phyloP scores from a whole-genome alignment of 2,888 invertebrate genomes.

The Dolichopus griseipennis region DNA sequence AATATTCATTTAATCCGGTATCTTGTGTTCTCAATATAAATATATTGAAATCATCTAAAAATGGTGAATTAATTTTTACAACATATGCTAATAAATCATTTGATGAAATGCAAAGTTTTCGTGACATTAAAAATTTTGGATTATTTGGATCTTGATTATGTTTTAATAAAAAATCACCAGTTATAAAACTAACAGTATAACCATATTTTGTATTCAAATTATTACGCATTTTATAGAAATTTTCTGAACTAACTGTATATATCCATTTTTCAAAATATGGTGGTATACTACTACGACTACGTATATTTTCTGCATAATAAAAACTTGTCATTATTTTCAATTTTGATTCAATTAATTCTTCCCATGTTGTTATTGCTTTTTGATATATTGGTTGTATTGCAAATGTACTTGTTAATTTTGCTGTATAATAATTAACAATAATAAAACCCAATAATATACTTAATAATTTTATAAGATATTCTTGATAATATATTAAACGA shows the following conservation, averaged over 20 bases:
- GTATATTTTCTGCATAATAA: background rate
- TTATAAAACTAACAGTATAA: background rate
- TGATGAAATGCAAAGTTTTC: background rate
- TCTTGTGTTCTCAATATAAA: background rate
- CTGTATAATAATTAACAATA: constrained; percentile 7
- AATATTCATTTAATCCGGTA: background rate
- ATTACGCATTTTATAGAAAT: background rate
- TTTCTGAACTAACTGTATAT: background rate
- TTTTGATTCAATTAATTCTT: background rate
- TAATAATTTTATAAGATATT: background rate
- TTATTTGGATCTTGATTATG: background rate
- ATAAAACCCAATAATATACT: constrained; percentile 4
- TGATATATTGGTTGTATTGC: background rate
- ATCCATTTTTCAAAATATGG: background rate
- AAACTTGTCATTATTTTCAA: background rate
- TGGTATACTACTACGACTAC: background rate
- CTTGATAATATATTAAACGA: background rate
- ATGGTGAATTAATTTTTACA: background rate
- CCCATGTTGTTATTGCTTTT: background rate
- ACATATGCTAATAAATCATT: background rate
- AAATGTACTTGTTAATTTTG: constrained; percentile 5
- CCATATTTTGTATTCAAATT: background rate
- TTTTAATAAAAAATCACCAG: background rate
- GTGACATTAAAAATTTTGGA: background rate
- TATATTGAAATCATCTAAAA: background rate